Conservation (phyloP, 2,797 vertebrate genomes). For the Kryptolebias ocellatus region DNA sequence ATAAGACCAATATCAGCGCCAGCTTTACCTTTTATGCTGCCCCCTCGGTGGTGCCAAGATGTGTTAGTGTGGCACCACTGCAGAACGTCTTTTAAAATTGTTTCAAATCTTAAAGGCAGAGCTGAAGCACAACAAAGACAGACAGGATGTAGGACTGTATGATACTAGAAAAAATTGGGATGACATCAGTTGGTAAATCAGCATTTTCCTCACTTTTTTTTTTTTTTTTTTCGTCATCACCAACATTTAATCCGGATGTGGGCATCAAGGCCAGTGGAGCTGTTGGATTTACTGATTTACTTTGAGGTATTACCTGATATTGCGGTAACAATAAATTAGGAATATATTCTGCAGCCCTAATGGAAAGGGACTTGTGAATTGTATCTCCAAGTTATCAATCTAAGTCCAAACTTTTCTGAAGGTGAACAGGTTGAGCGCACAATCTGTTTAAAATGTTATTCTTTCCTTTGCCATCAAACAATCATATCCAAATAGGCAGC, state of each 20-base stretch:
- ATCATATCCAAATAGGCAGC: neutral
- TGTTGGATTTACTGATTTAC: too few relatives aligned
- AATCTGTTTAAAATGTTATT: neutral
- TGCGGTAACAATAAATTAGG: too few relatives aligned
- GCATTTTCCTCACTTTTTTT: too few relatives aligned
- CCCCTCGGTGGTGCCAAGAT: neutral
- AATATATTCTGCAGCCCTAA: too few relatives aligned
- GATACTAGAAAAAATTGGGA: neutral
- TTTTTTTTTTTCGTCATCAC: too few relatives aligned
- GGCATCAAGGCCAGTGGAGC: too few relatives aligned
- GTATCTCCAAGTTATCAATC: neutral
- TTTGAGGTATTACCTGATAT: too few relatives aligned
- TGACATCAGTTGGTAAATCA: too few relatives aligned
- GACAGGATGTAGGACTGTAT: too few relatives aligned
- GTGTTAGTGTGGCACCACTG: neutral
- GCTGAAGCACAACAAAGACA: neutral
- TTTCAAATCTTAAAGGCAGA: neutral
- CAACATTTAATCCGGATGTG: too few relatives aligned
- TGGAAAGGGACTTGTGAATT: neutral
- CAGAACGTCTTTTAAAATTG: too few relatives aligned
- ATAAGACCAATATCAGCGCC: too few relatives aligned
- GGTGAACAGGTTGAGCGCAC: neutral
- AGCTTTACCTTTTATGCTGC: neutral
- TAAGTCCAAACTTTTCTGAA: neutral
- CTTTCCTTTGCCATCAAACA: neutral